Evolutionary conservation across 2,113 vertebrate species (phyloP), one percentile per base, ranked within the genome.

Genomic region (Okapia johnstoni): DNA sequence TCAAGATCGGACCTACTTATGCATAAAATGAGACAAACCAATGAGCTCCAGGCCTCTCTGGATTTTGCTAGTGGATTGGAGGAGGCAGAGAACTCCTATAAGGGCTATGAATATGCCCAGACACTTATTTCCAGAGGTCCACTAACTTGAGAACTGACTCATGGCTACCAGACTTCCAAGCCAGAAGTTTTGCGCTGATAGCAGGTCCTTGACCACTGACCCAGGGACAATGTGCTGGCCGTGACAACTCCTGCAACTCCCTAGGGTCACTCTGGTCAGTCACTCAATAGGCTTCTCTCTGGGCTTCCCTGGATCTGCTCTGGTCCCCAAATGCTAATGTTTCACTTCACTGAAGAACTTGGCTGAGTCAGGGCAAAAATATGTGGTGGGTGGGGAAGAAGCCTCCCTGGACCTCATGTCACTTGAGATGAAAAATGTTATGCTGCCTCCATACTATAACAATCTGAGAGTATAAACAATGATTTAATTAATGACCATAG

Each of bases 181-280:
- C 98, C 98, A 99, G 99, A 99, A 99, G 98, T 98, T 98, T 96
- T 97, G 97, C 96, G 85, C 94, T 63, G 95, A 99, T 98, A 99
- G 99, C 98, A 98, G 98, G 99, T 99, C 99, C 99, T 98, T 98
- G 97, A 98, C 98, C 98, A 98, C 70, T 91, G 92, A 98, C 98
- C 98, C 92, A 60, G 50, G 76, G 77, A 58, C 96, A 96, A 98
- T 61, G 98, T 76, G 94, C 92, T 80, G 93, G 97, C 86, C 96
- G 92, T 93, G 88, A 88, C 57, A 25, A 50, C 26, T 85, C 26
- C n/a, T 26, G 43, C 23, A 73, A 46, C 98, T 81, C 93, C 70
- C 96, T 90, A 90, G 97, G 43, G 98, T 97, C 96, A 96, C 96
- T 97, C 60, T 63, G 96, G 89, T 95, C 90, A 25, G 90, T 96